Conservation (phyloP, 2,888 invertebrate species). For the Crocallis elinguaria region DNA sequence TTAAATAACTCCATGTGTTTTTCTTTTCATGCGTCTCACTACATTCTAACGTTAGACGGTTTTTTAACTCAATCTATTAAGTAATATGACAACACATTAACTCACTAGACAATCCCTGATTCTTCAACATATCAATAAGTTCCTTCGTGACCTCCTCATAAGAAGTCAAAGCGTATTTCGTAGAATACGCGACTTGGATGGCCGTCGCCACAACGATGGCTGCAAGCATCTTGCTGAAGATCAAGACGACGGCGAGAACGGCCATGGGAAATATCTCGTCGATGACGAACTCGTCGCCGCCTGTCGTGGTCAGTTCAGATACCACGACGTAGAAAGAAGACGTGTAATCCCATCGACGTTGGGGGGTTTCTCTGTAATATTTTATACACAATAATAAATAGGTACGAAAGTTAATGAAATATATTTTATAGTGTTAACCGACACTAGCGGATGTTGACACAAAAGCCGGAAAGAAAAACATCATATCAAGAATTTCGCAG, state of each 20-base stretch:
- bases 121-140: constrained; percentile 70
- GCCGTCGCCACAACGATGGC: constrained; percentile 69
- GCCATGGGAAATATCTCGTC: constrained; percentile 52
- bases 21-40: too few relatives aligned
- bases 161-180: constrained; percentile 65
- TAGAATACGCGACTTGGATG: constrained; percentile 69
- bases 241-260: constrained; percentile 60
- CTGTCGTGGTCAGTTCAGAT: constrained; percentile 63
- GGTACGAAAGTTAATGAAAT: too few relatives aligned
- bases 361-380: constrained; percentile 57
- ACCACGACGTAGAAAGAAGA: constrained; percentile 71
- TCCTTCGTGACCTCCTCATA: constrained; percentile 66
- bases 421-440: too few relatives aligned
- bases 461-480: too few relatives aligned
- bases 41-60: too few relatives aligned
- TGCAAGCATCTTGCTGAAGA: constrained; percentile 73
- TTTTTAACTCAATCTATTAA: too few relatives aligned
- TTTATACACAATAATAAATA: too few relatives aligned
- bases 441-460: too few relatives aligned
- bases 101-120: constrained; percentile 75
- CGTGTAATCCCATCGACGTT: constrained; percentile 67
- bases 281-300: constrained; percentile 69
- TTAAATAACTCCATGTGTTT: too few relatives aligned
- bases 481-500: too few relatives aligned
- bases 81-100: constrained; percentile 15